Conservation (phyloP, 2,797 vertebrate genomes). For the Calcarius lapponicus region DNA sequence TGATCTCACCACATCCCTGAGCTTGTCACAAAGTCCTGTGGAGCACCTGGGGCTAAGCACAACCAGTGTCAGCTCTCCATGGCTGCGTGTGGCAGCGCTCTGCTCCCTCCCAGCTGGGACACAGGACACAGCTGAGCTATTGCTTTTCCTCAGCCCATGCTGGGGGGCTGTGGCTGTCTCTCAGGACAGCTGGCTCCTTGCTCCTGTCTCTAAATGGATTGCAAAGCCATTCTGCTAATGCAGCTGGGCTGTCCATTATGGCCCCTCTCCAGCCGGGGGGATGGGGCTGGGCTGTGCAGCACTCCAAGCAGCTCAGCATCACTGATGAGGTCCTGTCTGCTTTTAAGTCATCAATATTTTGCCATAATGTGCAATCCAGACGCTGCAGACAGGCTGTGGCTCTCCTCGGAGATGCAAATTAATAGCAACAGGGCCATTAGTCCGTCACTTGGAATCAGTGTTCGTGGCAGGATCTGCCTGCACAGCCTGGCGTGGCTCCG, state of each 20-base stretch:
- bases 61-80: background rate
- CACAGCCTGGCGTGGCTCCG: background rate
- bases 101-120: accelerated
- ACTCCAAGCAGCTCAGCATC: slow-evolving; percentile 1
- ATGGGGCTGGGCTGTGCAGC: background rate
- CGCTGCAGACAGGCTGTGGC: slow-evolving; percentile 55
- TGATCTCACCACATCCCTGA: accelerated
- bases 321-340: slow-evolving; percentile 64
- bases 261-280: background rate
- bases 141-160: background rate
- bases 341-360: slow-evolving; percentile 69
- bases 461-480: slow-evolving; percentile 29
- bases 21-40: background rate
- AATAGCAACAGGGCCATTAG: slow-evolving; percentile 74
- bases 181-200: background rate
- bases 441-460: slow-evolving; percentile 60
- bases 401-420: slow-evolving; percentile 64
- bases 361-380: slow-evolving; percentile 67
- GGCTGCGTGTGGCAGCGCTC: accelerated
- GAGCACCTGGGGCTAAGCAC: background rate
- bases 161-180: background rate
- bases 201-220: slow-evolving; percentile 36
- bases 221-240: slow-evolving; percentile 51
- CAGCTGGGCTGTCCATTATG: background rate
- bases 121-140: accelerated